phyloP scores from a whole-genome alignment of 1,140 invertebrate species.

The Orchestia grillus region DNA sequence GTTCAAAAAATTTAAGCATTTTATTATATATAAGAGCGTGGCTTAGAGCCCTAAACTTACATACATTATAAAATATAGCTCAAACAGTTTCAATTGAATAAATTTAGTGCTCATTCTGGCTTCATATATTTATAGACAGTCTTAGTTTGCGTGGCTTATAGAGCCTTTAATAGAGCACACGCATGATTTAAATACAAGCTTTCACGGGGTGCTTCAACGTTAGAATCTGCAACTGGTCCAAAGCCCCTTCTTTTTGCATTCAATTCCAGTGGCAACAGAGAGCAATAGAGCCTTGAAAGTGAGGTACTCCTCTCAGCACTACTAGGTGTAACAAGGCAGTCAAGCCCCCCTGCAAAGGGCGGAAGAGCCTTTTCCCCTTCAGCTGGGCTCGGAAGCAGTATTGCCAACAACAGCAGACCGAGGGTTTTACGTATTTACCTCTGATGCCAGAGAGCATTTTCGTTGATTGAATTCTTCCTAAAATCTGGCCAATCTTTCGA shows the following conservation, averaged over 20 bases:
- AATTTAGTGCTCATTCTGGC: neutral
- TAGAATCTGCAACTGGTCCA: neutral
- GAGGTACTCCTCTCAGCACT: neutral
- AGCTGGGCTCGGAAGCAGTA: no score
- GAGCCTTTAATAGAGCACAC: neutral
- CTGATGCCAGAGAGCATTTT: neutral
- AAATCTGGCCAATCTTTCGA: neutral
- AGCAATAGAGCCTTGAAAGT: neutral
- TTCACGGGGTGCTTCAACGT: neutral
- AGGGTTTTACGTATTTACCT: neutral
- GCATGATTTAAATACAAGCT: neutral
- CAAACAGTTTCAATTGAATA: neutral
- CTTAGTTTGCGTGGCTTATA: neutral
- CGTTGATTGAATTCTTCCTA: neutral
- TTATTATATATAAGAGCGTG: neutral
- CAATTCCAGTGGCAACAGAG: neutral
- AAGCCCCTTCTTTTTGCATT: neutral
- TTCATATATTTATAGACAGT: neutral
- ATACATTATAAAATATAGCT: neutral
- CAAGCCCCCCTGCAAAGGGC: no score
- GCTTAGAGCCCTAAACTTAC: no score
- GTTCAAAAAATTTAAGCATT: neutral
- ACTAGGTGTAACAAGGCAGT: neutral
- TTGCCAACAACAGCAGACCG: neutral
- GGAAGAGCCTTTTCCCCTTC: no score